Percentiles rank a stretch among this genome's conserved stretches.
Conservation (phyloP, 1,140 invertebrate species). For the Pseudobourletiella spinata region DNA sequence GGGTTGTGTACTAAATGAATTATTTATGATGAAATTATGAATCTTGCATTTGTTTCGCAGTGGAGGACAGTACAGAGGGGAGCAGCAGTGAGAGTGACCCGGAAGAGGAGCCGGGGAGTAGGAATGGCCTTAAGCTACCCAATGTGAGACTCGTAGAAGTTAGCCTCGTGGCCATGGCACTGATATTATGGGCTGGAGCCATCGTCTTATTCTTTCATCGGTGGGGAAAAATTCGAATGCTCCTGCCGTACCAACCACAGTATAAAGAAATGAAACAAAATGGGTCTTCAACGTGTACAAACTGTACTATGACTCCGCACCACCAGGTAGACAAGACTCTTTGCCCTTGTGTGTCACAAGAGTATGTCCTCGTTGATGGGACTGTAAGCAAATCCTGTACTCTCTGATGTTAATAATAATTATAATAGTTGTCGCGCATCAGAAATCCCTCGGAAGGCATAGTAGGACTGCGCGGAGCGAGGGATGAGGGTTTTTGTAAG, state of each 20-base stretch:
- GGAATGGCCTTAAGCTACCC: conserved; percentile 35
- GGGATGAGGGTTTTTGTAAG: no score
- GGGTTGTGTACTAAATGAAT: no score
- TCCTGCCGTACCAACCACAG: conserved; percentile 81
- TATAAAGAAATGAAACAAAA: conserved; percentile 56
- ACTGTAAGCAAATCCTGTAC: no score
- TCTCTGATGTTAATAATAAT: no score
- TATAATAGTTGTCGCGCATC: no score
- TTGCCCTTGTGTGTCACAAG: no score
- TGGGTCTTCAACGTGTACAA: conserved; percentile 26
- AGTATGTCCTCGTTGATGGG: no score
- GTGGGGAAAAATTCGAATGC: conserved; percentile 88
- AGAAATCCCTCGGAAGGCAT: no score
- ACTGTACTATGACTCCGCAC: conserved; percentile 34
- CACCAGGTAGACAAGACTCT: no score
- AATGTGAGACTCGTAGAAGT: conserved; percentile 77
- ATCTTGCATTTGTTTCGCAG: conserved; percentile 9
- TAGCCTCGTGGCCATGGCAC: conserved; percentile 72
- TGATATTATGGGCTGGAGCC: conserved; percentile 76
- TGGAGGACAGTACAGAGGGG: conserved; percentile 9
- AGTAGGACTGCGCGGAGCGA: no score
- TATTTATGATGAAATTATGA: no score
- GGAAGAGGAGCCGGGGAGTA: not conserved
- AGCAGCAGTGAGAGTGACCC: conserved; percentile 1
- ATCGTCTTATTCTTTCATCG: conserved; percentile 74